phyloP scores from a whole-genome alignment of 2,888 invertebrate genomes.

The Acleris emargana region DNA sequence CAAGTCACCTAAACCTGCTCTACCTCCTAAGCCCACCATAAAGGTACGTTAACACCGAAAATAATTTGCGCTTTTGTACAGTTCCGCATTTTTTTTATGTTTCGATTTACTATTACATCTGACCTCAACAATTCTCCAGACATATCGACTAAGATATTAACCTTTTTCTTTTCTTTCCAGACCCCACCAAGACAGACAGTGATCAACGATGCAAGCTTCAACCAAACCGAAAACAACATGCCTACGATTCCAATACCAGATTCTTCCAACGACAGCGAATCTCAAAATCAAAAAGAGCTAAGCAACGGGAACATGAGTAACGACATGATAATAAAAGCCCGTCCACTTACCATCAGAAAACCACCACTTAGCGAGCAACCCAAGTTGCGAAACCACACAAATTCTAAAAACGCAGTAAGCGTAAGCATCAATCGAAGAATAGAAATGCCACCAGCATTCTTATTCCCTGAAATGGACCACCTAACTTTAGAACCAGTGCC shows the following conservation, averaged over 20 bases:
- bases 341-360: constrained; percentile 92
- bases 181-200: constrained; percentile 81
- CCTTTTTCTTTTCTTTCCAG: constrained; percentile 52
- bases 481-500: constrained; percentile 76
- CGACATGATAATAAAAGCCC: constrained; percentile 88
- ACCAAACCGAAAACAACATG: constrained; percentile 60
- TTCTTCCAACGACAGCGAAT: constrained; percentile 63
- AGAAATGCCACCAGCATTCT: constrained; percentile 92
- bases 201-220: constrained; percentile 67
- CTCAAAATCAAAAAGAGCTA: constrained; percentile 71
- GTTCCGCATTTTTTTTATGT: background rate
- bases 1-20: constrained; percentile 88
- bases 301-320: constrained; percentile 65
- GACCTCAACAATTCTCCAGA: too few relatives aligned
- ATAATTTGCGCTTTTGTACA: constrained; percentile 17
- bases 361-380: constrained; percentile 92
- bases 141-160: background rate
- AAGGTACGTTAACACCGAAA: constrained; percentile 62
- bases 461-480: constrained; percentile 90
- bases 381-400: constrained; percentile 86
- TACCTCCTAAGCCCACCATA: constrained; percentile 92
- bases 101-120: background rate
- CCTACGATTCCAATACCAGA: constrained; percentile 69
- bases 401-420: constrained; percentile 84
- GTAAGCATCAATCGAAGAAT: constrained; percentile 89